Percentiles rank a stretch among this genome's conserved stretches.
Evolutionary conservation across 2,797 vertebrate genomes (phyloP).

Genomic region (Sphaeramia orbicularis): DNA sequence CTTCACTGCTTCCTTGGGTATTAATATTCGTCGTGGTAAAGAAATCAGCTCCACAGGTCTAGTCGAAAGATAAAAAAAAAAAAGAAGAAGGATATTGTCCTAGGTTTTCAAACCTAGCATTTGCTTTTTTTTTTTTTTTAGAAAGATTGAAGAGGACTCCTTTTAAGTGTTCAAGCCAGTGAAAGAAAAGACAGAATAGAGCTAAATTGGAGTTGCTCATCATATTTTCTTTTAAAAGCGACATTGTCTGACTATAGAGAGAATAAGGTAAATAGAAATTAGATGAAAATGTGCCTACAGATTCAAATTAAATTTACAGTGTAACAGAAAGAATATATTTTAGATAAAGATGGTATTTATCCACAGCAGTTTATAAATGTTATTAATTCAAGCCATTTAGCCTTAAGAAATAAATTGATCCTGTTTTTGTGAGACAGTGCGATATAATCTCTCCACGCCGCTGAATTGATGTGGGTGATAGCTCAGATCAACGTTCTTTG

Average conservation of each 20-base stretch:
- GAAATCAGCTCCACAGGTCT: constrained; percentile 44
- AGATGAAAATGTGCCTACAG: background rate
- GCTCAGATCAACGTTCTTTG: background rate
- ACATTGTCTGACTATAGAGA: constrained; percentile 9
- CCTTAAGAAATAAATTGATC: constrained; percentile 20
- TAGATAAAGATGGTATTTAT: constrained; percentile 1
- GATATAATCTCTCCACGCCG: background rate
- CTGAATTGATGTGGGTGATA: background rate
- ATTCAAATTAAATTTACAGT: background rate
- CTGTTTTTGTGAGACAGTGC: background rate
- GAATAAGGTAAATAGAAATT: background rate
- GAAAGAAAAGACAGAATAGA: constrained; percentile 24
- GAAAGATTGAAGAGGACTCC: constrained; percentile 37
- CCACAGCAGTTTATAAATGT: constrained; percentile 4
- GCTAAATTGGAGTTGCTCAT: constrained; percentile 25
- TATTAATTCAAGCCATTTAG: constrained; percentile 21
- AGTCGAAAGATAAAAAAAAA: constrained; percentile 34
- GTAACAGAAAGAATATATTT: background rate
- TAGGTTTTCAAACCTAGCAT: constrained; percentile 45
- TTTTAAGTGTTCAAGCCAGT: constrained; percentile 48
- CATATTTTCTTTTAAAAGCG: too few relatives aligned
- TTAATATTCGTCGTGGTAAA: constrained; percentile 58
- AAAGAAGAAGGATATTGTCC: constrained; percentile 24
- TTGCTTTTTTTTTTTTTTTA: constrained; percentile 12
- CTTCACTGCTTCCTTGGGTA: constrained; percentile 40